Percentiles rank a stretch among this genome's conserved stretches.
phyloP scores from a whole-genome alignment of 2,113 vertebrate genomes.

The Paedocypris sp. region DNA sequence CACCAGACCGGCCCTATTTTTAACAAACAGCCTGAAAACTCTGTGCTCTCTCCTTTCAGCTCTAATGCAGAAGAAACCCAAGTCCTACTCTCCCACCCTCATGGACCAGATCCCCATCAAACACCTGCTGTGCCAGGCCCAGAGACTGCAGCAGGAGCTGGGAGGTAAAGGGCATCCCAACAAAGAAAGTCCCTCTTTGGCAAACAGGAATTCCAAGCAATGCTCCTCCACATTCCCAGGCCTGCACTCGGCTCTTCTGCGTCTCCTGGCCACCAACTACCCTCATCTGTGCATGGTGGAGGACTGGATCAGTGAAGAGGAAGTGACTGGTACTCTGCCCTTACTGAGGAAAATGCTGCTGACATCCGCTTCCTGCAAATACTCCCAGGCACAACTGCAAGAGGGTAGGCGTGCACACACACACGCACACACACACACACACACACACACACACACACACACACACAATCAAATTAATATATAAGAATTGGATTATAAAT shows the following conservation, averaged over 20 bases:
- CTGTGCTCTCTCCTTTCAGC: constrained; percentile 49
- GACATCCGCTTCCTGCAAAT: constrained; percentile 75
- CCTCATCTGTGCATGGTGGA: constrained; percentile 96
- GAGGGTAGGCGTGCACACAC: constrained; percentile 60
- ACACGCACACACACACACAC: background rate
- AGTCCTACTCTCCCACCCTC: constrained; percentile 86
- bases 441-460: too few relatives aligned
- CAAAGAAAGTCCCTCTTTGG: background rate
- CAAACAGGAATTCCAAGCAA: too few relatives aligned
- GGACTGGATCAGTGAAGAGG: constrained; percentile 95
- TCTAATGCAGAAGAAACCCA: constrained; percentile 90
- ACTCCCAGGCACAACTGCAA: constrained; percentile 82
- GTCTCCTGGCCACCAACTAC: constrained; percentile 91
- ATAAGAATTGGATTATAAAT: too few relatives aligned
- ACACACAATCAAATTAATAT: too few relatives aligned
- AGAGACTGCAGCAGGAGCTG: constrained; percentile 88
- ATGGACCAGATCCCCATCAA: constrained; percentile 99
- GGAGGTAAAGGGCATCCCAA: constrained; percentile 65
- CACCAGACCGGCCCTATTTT: background rate
- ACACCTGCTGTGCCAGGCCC: constrained; percentile 90
- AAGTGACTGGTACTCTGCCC: constrained; percentile 86
- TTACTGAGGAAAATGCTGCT: constrained; percentile 85
- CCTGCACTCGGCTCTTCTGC: constrained; percentile 85
- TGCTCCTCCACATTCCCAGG: constrained; percentile 67
- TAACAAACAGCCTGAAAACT: constrained; percentile 9